Conservation (phyloP, 1,140 invertebrate species). For the Helicoverpa armigera region DNA sequence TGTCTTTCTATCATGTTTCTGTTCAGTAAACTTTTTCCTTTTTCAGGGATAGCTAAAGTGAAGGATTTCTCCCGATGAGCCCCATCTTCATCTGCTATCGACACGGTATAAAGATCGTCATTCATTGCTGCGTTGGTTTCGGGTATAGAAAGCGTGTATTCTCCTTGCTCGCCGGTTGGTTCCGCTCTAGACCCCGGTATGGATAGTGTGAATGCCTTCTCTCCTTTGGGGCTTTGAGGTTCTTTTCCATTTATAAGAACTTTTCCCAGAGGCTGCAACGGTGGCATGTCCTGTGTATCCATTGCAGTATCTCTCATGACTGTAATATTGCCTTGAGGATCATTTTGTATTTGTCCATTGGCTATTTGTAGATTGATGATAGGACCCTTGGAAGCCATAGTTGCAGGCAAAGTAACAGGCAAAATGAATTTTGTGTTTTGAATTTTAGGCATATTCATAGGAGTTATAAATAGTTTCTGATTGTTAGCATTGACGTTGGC, state of each 20-base stretch:
- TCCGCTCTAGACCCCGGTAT: conserved; percentile 84
- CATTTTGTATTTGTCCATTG: conserved; percentile 85
- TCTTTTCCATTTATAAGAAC: conserved; percentile 78
- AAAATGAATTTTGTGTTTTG: conserved; percentile 83
- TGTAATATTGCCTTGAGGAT: conserved; percentile 85
- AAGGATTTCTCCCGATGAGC: conserved; percentile 79
- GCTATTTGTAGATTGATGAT: conserved; percentile 86
- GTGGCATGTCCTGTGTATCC: conserved; percentile 78
- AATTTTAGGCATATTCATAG: conserved; percentile 84
- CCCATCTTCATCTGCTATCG: conserved; percentile 82
- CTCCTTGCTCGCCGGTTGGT: conserved; percentile 82
- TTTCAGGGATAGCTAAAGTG: conserved; percentile 83
- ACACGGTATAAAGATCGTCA: conserved; percentile 85
- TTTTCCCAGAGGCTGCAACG: conserved; percentile 78
- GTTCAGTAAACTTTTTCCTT: conserved; percentile 82
- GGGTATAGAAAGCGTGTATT: conserved; percentile 84
- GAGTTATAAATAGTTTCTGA: conserved; percentile 84
- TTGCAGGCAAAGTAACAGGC: conserved; percentile 80
- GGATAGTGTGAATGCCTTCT: conserved; percentile 78
- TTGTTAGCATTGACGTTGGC: conserved; percentile 76
- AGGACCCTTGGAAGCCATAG: conserved; percentile 83
- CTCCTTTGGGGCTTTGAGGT: conserved; percentile 72
- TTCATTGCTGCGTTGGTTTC: conserved; percentile 84
- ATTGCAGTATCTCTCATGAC: conserved; percentile 80
- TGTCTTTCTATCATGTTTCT: conserved; percentile 76